Percentiles rank a stretch among this genome's conserved stretches.
Conservation (phyloP, 2,797 vertebrate genomes). For the Ceryle rudis region DNA sequence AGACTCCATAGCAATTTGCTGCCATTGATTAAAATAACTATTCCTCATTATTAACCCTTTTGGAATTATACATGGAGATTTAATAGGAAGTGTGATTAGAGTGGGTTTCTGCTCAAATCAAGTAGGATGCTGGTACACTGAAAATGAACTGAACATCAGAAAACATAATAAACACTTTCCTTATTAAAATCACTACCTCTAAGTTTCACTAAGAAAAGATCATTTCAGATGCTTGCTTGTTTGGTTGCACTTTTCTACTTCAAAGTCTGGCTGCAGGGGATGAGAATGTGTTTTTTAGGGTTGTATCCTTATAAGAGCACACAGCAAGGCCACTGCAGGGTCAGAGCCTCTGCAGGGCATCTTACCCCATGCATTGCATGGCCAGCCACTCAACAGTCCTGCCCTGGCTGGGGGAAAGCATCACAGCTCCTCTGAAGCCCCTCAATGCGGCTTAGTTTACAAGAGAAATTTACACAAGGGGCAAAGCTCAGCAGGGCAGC, state of each 20-base stretch:
- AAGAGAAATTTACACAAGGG: neutral
- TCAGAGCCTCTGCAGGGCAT: neutral
- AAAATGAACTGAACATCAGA: neutral
- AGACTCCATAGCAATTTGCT: neutral
- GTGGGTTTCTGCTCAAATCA: neutral
- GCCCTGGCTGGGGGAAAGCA: too few species aligned
- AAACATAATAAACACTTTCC: neutral
- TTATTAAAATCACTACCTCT: neutral
- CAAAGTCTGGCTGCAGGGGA: neutral
- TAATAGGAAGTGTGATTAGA: neutral
- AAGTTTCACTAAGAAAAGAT: neutral
- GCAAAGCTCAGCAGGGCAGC: neutral
- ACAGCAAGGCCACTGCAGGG: accelerated
- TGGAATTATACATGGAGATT: neutral
- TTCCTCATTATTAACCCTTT: neutral
- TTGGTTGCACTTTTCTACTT: neutral
- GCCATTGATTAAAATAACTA: conserved; percentile 7
- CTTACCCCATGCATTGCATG: accelerated
- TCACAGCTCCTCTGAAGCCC: neutral
- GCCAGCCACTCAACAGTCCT: neutral
- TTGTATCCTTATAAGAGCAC: neutral
- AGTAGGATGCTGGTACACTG: neutral
- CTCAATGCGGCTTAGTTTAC: accelerated
- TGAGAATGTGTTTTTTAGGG: neutral
- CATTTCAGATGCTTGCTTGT: neutral